Evolutionary conservation across 2,888 invertebrate species (phyloP).

Genomic region (Alitta virens): DNA sequence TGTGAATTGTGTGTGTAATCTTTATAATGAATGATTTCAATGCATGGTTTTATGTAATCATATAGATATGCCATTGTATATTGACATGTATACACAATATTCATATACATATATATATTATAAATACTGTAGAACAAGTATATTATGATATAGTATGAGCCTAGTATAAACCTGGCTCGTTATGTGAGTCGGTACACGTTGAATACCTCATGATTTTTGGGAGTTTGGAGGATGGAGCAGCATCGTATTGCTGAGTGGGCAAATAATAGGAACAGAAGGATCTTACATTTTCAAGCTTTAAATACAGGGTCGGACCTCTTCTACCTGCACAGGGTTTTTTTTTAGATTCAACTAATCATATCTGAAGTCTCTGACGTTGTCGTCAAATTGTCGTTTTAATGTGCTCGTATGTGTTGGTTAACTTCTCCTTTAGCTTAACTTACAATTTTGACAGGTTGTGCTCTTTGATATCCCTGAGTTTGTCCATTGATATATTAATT

Average conservation of each 20-base stretch:
- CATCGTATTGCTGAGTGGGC: not conserved
- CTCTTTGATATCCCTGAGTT: not conserved
- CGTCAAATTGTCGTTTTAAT: no score
- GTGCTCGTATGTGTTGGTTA: no score
- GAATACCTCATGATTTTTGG: conserved; percentile 1
- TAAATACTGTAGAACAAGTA: no score
- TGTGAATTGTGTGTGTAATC: no score
- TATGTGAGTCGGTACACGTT: not conserved
- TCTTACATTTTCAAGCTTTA: conserved; percentile 1
- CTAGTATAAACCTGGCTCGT: no score
- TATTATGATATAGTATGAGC: no score
- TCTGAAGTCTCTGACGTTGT: not conserved
- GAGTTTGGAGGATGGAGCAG: not conserved
- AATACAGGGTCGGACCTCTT: conserved; percentile 2
- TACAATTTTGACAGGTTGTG: not conserved
- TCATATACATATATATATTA: no score
- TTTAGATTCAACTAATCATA: not conserved
- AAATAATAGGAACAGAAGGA: not conserved
- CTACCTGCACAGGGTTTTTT: not conserved
- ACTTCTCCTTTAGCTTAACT: no score
- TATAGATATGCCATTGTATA: no score
- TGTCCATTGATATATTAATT: not conserved
- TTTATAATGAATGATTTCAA: no score
- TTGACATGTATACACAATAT: no score
- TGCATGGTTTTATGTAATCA: no score